Conservation (phyloP, 2,113 vertebrate species). For the Mustela lutreola region DNA sequence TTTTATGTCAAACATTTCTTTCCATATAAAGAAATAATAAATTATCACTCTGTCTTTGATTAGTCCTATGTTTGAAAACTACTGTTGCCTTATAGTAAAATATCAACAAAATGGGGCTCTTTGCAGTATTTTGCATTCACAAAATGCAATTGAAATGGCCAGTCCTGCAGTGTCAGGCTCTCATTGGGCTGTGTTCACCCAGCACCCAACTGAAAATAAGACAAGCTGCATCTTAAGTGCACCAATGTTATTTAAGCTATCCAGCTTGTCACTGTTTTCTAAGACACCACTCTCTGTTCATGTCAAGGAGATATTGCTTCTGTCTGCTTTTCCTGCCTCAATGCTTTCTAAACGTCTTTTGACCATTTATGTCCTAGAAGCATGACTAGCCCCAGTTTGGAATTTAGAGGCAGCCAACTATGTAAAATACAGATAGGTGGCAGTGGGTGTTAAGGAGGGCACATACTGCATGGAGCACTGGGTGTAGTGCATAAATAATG, state of each 20-base stretch:
- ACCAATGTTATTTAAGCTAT: neutral
- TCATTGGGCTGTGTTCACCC: neutral
- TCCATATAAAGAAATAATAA: neutral
- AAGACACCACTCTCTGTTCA: neutral
- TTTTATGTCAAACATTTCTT: constrained; percentile 29
- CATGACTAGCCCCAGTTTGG: neutral
- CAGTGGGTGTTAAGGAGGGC: too few species aligned
- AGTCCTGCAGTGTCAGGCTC: rapidly evolving
- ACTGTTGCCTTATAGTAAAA: neutral
- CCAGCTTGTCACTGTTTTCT: neutral
- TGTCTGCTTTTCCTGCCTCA: neutral
- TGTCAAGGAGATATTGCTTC: neutral
- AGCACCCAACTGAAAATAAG: neutral
- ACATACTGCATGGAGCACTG: too few species aligned
- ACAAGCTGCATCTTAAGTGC: neutral
- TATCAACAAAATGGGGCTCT: neutral
- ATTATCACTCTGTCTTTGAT: neutral
- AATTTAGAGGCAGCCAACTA: neutral
- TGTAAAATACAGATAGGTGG: neutral
- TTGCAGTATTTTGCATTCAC: neutral
- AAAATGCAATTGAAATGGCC: neutral
- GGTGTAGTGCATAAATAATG: too few species aligned
- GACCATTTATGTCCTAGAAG: neutral
- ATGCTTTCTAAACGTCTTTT: neutral
- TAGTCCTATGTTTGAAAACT: neutral